Percentiles rank a stretch among this genome's conserved stretches.
These are phyloP conservation scores for Sebastes trivittatus DNA, from an alignment of 2,797 vertebrate genomes.

Conservation along the genomic window DNA sequence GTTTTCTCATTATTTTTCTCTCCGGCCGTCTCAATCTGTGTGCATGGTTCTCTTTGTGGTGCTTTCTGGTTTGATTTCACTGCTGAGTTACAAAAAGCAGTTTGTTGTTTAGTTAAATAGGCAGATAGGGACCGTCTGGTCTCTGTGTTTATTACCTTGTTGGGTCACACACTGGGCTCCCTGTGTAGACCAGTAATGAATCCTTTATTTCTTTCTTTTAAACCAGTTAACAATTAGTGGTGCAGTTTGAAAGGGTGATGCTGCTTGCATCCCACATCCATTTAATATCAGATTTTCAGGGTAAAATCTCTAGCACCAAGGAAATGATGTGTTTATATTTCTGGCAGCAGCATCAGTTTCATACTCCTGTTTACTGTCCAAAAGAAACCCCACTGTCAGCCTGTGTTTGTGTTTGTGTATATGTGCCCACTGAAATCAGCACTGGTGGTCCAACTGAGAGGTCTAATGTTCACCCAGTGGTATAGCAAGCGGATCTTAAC, in stretches of 20 bases:
- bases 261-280: slow-evolving; percentile 2
- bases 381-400: background rate
- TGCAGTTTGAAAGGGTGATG: slow-evolving; percentile 13
- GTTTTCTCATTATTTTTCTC: background rate
- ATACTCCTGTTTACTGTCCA: background rate
- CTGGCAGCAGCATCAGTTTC: background rate
- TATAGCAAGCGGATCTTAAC: background rate
- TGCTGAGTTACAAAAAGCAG: background rate
- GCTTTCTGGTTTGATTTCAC: slow-evolving; percentile 4
- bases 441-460: background rate
- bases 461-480: slow-evolving; percentile 8
- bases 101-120: background rate
- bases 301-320: background rate
- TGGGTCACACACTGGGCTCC: background rate
- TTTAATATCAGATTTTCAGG: background rate
- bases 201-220: background rate
- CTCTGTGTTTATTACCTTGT: background rate
- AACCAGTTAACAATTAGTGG: background rate
- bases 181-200: background rate
- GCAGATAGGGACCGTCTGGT: background rate
- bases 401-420: slow-evolving; percentile 31
- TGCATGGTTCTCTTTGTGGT: slow-evolving; percentile 4
- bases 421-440: background rate
- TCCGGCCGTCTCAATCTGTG: background rate
- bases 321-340: background rate